Conservation (phyloP, 2,888 invertebrate genomes). For the Liopterus haemorrhoidalis region DNA sequence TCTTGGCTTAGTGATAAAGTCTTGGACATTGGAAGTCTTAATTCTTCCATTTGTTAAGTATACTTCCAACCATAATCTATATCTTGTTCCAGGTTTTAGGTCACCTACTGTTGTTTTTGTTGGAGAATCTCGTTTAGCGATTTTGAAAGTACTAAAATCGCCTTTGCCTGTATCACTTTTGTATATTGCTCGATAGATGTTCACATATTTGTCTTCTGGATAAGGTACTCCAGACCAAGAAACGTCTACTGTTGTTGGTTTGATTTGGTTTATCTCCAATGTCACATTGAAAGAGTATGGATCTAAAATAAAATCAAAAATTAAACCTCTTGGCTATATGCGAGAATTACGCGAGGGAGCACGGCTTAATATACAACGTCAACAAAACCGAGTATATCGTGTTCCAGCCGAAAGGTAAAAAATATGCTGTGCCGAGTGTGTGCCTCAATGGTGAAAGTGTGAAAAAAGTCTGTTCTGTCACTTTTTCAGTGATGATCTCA, state of each 20-base stretch:
- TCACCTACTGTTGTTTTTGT: slow-evolving; percentile 61
- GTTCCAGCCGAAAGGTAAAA: no score
- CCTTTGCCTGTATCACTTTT: slow-evolving; percentile 69
- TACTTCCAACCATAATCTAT: slow-evolving; percentile 82
- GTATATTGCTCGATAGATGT: slow-evolving; percentile 81
- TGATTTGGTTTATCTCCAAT: slow-evolving; percentile 69
- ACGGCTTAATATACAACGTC: no score
- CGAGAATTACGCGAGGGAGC: no score
- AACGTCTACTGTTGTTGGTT: slow-evolving; percentile 70
- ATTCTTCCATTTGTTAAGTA: slow-evolving; percentile 86
- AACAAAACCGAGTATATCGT: no score
- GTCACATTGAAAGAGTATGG: slow-evolving; percentile 77
- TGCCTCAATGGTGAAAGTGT: no score
- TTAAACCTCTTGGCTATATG: no score
- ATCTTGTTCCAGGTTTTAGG: slow-evolving; percentile 73
- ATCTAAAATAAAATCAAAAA: slow-evolving; percentile 47
- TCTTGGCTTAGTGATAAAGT: slow-evolving; percentile 77
- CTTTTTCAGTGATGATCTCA: no score
- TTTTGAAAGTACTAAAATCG: slow-evolving; percentile 66
- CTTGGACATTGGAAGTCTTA: slow-evolving; percentile 83
- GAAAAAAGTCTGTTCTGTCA: no score
- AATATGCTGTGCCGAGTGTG: no score
- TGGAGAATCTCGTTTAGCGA: slow-evolving; percentile 66
- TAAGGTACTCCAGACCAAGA: slow-evolving; percentile 80
- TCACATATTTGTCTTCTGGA: slow-evolving; percentile 84